phyloP scores from a whole-genome alignment of 1,140 invertebrate species.

The Delia radicum region DNA sequence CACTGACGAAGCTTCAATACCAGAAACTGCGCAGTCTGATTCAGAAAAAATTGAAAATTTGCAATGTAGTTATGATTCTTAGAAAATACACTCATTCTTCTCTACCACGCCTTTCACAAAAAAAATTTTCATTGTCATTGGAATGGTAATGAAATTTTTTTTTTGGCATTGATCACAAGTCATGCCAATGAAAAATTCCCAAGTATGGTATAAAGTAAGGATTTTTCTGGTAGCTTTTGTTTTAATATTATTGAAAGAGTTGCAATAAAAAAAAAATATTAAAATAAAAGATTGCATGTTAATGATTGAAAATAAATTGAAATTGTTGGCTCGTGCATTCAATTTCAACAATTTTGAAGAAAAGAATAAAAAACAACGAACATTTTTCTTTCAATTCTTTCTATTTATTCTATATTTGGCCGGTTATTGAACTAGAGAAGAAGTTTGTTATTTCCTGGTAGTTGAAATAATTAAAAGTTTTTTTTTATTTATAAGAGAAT shows the following conservation, averaged over 20 bases:
- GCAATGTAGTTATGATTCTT: no score
- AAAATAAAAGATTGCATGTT: constrained; percentile 1
- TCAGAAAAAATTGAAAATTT: no score
- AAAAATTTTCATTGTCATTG: not conserved
- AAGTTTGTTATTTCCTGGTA: not conserved
- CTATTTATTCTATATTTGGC: not conserved
- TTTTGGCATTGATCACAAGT: no score
- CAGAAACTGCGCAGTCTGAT: no score
- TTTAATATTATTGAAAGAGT: not conserved
- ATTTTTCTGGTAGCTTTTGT: not conserved
- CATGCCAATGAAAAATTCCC: no score
- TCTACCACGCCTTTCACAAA: no score
- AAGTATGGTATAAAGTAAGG: not conserved
- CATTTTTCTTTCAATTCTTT: not conserved
- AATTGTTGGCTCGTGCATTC: constrained; percentile 11
- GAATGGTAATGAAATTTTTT: no score
- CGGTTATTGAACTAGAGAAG: constrained; percentile 14
- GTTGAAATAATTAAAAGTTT: not conserved
- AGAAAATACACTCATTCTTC: no score
- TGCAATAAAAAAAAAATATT: not conserved
- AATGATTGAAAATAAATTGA: constrained; percentile 13
- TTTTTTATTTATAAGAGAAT: no score
- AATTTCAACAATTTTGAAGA: not conserved
- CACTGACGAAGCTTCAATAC: no score
- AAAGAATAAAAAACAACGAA: no score